Conservation (phyloP, 2,113 vertebrate species). For the Nicator chloris region DNA sequence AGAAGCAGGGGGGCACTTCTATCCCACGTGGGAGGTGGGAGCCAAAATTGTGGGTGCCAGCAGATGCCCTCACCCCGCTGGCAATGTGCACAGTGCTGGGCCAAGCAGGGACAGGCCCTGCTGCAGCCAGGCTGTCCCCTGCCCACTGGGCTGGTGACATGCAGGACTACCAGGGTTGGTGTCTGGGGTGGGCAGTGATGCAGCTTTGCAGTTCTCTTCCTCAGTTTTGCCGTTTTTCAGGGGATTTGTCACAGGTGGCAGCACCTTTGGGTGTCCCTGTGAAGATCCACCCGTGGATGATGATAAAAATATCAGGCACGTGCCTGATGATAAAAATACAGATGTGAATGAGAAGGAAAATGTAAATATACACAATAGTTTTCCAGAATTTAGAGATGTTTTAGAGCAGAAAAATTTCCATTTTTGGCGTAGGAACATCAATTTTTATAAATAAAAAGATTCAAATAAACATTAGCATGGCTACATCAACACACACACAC, state of each 20-base stretch:
- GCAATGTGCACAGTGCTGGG: neutral
- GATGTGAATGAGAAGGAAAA: neutral
- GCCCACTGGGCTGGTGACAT: rapidly evolving
- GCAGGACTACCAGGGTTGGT: neutral
- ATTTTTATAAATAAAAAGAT: constrained; percentile 62
- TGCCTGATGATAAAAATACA: neutral
- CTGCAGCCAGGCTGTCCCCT: neutral
- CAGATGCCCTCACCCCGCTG: rapidly evolving
- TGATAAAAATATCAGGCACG: no score
- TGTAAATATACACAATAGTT: neutral
- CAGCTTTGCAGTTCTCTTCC: neutral
- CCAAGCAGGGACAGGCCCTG: neutral
- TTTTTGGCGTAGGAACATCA: constrained; percentile 52
- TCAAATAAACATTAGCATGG: constrained; percentile 48
- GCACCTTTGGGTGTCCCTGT: neutral
- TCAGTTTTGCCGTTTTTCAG: neutral
- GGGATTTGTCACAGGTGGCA: neutral
- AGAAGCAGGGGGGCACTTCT: neutral
- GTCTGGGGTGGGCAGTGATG: neutral
- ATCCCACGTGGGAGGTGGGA: rapidly evolving
- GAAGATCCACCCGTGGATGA: no score
- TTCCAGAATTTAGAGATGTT: constrained; percentile 12
- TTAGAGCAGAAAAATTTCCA: constrained; percentile 48
- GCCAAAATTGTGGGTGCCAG: neutral
- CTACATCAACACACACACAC: neutral